Percentiles rank a stretch among this genome's conserved stretches.
Evolutionary conservation across 1,140 invertebrate genomes (phyloP).

Genomic region (Venustaconcha ellipsiformis): DNA sequence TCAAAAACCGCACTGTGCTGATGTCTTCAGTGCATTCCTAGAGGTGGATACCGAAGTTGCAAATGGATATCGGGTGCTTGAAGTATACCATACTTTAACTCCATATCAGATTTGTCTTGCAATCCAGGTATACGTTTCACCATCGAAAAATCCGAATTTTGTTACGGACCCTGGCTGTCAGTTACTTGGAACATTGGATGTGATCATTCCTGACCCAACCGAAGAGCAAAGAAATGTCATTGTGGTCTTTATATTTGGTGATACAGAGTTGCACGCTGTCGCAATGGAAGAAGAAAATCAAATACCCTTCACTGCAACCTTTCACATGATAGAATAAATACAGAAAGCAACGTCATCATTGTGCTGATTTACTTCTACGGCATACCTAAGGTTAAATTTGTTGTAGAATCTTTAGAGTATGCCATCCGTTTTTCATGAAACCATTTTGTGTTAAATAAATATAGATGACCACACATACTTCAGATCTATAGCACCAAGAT

Average conservation of each 20-base stretch:
- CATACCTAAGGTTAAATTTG: too few relatives aligned
- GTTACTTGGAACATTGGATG: constrained; percentile 4
- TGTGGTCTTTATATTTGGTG: constrained; percentile 14
- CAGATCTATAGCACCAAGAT: too few relatives aligned
- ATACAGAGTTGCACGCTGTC: neutral
- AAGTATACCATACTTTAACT: too few relatives aligned
- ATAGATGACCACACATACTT: too few relatives aligned
- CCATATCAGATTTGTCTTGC: too few relatives aligned
- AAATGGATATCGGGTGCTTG: too few relatives aligned
- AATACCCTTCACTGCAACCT: neutral
- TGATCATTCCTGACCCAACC: constrained; percentile 8
- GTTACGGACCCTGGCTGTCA: constrained; percentile 11
- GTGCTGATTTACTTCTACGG: too few relatives aligned
- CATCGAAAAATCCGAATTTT: constrained; percentile 2
- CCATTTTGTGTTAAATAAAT: too few relatives aligned
- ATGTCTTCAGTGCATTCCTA: neutral
- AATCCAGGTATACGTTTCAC: too few relatives aligned
- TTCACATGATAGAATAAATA: constrained; percentile 7
- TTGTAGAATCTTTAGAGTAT: too few relatives aligned
- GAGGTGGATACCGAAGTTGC: neutral
- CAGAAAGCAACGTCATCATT: too few relatives aligned
- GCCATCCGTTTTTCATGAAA: too few relatives aligned
- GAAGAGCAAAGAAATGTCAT: constrained; percentile 3
- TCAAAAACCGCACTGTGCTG: neutral
- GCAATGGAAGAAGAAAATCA: constrained; percentile 16